phyloP scores from a whole-genome alignment of 2,888 invertebrate genomes.

The Poecilus cupreus region DNA sequence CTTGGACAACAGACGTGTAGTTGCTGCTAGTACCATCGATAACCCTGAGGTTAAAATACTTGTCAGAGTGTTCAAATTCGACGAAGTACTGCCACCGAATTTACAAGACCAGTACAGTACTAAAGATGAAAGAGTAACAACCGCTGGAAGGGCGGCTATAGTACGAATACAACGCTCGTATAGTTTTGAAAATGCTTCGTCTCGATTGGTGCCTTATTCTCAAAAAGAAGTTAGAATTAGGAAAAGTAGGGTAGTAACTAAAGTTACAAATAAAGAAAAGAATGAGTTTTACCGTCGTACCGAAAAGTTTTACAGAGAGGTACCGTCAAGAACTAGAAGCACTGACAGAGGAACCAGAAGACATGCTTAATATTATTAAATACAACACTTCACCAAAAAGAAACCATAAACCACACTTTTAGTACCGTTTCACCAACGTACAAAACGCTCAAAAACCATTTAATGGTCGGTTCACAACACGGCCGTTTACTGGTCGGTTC shows the following conservation, averaged over 20 bases:
- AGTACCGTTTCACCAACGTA: too few species aligned
- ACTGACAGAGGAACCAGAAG: too few species aligned
- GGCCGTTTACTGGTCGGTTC: too few species aligned
- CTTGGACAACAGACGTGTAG: not conserved
- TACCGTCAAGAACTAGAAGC: too few species aligned
- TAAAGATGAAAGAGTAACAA: not conserved
- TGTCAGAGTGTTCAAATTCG: constrained; percentile 6
- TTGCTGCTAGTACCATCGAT: constrained; percentile 6
- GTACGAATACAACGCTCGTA: too few species aligned
- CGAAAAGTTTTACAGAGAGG: too few species aligned
- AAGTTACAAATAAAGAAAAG: not conserved
- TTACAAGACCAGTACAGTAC: not conserved
- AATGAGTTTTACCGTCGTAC: not conserved
- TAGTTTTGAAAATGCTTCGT: too few species aligned
- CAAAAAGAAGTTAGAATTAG: not conserved
- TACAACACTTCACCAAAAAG: too few species aligned
- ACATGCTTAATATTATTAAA: too few species aligned
- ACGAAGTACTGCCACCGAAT: not conserved
- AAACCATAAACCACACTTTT: too few species aligned
- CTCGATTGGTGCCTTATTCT: not conserved
- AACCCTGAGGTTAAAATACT: constrained; percentile 1
- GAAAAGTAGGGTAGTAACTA: not conserved
- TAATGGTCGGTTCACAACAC: too few species aligned
- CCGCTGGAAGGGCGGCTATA: not conserved
- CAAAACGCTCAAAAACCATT: too few species aligned